Evolutionary conservation across 2,888 invertebrate genomes (phyloP).

Genomic region (Drosophila greeni): DNA sequence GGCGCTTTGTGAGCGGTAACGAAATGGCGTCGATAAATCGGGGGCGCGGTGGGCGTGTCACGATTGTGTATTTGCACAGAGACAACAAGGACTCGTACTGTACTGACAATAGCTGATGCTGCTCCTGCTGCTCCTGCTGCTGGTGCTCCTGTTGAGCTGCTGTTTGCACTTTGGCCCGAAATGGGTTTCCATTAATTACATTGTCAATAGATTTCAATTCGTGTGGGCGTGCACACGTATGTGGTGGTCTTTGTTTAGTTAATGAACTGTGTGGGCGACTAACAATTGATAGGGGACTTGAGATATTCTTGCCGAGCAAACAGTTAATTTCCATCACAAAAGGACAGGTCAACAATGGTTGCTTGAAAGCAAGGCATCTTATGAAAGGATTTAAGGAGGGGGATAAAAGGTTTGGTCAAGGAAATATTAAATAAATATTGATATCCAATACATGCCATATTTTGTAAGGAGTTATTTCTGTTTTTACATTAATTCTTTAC

Average conservation of each 20-base stretch:
- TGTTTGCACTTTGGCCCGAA: slow-evolving; percentile 39
- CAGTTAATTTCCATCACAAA: slow-evolving; percentile 10
- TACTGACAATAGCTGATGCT: slow-evolving; percentile 3
- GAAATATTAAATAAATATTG: not conserved
- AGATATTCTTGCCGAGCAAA: not conserved
- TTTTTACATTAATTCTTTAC: not conserved
- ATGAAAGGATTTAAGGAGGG: too few relatives aligned
- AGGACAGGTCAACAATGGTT: not conserved
- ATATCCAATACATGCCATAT: not conserved
- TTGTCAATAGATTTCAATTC: slow-evolving; percentile 56
- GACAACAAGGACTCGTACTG: slow-evolving; percentile 14
- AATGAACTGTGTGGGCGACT: slow-evolving; percentile 17
- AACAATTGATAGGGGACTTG: slow-evolving; percentile 24
- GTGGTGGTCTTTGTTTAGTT: slow-evolving; percentile 34
- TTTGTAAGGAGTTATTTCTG: too few relatives aligned
- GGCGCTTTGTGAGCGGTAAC: slow-evolving; percentile 15
- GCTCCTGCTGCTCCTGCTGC: slow-evolving; percentile 17
- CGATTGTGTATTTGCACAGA: slow-evolving; percentile 42
- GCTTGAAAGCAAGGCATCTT: too few relatives aligned
- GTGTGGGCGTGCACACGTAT: slow-evolving; percentile 8
- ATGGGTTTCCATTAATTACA: slow-evolving; percentile 59
- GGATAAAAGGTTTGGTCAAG: too few relatives aligned
- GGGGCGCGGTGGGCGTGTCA: slow-evolving; percentile 36
- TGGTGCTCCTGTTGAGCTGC: slow-evolving; percentile 25
- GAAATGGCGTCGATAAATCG: slow-evolving; percentile 20